phyloP scores from a whole-genome alignment of 2,888 invertebrate genomes.

The Tenthredo distinguenda region DNA sequence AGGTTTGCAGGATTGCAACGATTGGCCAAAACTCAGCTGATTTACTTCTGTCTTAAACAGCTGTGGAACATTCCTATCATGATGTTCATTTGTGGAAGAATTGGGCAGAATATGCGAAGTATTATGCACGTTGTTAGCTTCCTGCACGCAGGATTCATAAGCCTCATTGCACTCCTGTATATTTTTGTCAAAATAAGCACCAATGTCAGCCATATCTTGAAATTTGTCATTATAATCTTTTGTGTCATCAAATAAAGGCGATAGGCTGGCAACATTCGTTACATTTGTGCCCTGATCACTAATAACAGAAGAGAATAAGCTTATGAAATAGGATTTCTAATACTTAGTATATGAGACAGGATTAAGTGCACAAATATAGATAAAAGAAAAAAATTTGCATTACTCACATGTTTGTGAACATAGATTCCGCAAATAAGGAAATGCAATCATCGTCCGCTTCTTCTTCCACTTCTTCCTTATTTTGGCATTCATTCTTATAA shows the following conservation, averaged over 20 bases:
- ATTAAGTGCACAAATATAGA: neutral
- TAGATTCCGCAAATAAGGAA: constrained; percentile 61
- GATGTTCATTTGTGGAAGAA: neutral
- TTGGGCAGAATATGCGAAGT: neutral
- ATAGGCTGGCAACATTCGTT: neutral
- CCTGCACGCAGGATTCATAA: neutral
- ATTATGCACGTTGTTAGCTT: neutral
- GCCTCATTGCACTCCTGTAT: constrained; percentile 32
- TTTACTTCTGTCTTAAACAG: neutral
- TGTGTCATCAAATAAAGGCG: neutral
- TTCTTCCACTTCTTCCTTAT: neutral
- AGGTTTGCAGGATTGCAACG: neutral
- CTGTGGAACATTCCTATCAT: neutral
- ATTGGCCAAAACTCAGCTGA: neutral
- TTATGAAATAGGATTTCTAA: neutral
- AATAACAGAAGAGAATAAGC: neutral
- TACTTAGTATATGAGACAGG: neutral
- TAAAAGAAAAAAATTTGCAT: constrained; percentile 38
- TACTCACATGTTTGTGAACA: constrained; percentile 55
- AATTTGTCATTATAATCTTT: neutral
- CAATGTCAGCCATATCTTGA: constrained; percentile 28
- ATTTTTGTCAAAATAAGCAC: constrained; percentile 30
- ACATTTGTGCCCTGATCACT: neutral
- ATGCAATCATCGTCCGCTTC: constrained; percentile 57
- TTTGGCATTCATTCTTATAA: neutral